Evolutionary conservation across 2,113 vertebrate genomes (phyloP).

Genomic region (Elaphurus davidianus): DNA sequence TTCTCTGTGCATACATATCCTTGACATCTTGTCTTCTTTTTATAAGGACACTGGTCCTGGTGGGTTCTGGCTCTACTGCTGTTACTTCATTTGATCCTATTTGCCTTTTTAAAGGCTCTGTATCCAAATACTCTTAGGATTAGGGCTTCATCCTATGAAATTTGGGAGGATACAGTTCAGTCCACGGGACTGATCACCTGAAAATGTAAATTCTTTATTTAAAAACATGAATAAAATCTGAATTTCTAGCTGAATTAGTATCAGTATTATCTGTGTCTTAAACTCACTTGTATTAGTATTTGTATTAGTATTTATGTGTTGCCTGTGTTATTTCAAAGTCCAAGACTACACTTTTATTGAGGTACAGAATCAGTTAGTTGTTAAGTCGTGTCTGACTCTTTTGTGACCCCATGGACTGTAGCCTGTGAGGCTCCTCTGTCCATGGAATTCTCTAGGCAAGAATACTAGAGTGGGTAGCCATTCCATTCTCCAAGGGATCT

Average conservation of each 20-base stretch:
- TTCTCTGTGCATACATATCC: not conserved
- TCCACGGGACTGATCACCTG: not conserved
- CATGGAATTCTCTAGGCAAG: not conserved
- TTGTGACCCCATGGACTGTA: not conserved
- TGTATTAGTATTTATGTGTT: not conserved
- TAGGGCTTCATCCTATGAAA: not conserved
- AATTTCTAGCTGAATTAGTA: not conserved
- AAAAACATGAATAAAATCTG: not conserved
- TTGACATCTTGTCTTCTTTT: not conserved
- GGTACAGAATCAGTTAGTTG: not conserved
- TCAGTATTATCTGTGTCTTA: not conserved
- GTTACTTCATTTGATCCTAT: not conserved
- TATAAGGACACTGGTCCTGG: not conserved
- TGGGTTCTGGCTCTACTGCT: not conserved
- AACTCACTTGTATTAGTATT: not conserved
- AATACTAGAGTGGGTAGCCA: not conserved
- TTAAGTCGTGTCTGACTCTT: not conserved
- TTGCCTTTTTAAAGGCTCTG: not conserved
- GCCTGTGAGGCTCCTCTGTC: not conserved
- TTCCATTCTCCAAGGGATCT: not conserved
- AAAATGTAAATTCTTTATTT: not conserved
- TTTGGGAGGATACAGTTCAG: not conserved
- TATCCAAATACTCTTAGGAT: not conserved
- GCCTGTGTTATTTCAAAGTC: not conserved
- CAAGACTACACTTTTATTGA: not conserved